These are phyloP conservation scores for Ophiodon elongatus DNA, from an alignment of 2,113 vertebrate species.

Conservation along the genomic window DNA sequence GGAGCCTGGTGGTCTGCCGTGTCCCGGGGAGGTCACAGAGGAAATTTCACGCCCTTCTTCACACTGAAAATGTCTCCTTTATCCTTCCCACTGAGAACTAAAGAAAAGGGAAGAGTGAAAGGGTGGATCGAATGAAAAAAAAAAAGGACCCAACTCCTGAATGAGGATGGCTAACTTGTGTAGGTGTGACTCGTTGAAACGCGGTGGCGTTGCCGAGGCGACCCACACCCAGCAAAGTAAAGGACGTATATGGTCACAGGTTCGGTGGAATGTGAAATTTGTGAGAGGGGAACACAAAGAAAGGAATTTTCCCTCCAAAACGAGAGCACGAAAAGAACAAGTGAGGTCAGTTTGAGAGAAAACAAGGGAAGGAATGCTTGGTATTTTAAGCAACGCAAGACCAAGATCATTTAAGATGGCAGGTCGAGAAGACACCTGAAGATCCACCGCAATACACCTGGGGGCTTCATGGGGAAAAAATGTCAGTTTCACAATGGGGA, in stretches of 20 bases:
- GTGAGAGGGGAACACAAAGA: conserved; percentile 44
- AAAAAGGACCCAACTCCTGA: conserved; percentile 22
- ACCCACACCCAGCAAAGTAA: conserved; percentile 62
- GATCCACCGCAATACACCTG: background rate
- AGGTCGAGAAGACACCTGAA: background rate
- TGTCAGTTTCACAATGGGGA: background rate
- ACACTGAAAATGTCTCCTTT: conserved; percentile 77
- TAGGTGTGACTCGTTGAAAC: conserved; percentile 56
- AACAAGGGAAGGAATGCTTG: conserved; percentile 48
- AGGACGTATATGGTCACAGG: conserved; percentile 48
- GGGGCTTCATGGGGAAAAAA: background rate
- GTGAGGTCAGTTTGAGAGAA: conserved; percentile 17
- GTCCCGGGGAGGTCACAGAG: conserved; percentile 69
- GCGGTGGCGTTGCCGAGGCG: conserved; percentile 29
- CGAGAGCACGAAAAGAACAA: conserved; percentile 1
- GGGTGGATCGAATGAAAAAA: conserved; percentile 25
- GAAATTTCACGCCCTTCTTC: conserved; percentile 78
- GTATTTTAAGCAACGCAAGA: conserved; percentile 31
- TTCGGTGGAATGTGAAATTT: conserved; percentile 71
- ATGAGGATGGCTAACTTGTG: conserved; percentile 61
- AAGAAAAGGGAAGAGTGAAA: conserved; percentile 58
- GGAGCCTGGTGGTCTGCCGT: conserved; percentile 71
- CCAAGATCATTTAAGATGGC: background rate
- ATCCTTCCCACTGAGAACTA: conserved; percentile 46
- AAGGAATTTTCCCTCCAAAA: conserved; percentile 69